Evolutionary conservation across 2,797 vertebrate genomes (phyloP).

Genomic region (Spheniscus humboldti): DNA sequence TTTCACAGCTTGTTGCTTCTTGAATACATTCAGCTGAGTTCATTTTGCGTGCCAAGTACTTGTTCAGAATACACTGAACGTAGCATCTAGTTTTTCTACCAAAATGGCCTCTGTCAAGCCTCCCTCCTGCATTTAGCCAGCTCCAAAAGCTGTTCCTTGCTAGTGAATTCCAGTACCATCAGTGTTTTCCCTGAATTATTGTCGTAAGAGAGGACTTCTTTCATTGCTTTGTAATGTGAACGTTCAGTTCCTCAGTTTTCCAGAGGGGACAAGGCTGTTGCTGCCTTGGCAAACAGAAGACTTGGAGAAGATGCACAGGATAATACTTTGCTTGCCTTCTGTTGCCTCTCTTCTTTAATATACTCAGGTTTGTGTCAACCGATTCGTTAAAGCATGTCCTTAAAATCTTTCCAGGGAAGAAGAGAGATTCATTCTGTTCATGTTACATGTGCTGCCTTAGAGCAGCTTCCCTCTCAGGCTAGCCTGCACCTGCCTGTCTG

Average conservation of each 20-base stretch:
- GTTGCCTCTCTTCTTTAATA: background rate
- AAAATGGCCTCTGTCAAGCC: conserved; percentile 24
- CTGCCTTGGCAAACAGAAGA: background rate
- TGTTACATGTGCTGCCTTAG: background rate
- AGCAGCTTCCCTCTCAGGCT: background rate
- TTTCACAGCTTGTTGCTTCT: conserved; percentile 54
- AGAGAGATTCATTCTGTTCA: background rate
- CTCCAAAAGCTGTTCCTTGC: conserved; percentile 32
- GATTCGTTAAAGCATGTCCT: background rate
- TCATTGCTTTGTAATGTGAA: background rate
- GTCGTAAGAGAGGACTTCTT: background rate
- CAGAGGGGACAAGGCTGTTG: background rate
- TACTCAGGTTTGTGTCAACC: background rate
- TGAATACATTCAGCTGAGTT: background rate
- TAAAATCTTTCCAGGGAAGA: background rate
- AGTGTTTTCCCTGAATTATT: conserved; percentile 14
- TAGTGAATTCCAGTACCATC: background rate
- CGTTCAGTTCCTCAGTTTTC: background rate
- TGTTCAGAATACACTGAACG: conserved; percentile 27
- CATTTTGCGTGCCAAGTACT: conserved; percentile 27
- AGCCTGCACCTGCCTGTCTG: conserved; percentile 29
- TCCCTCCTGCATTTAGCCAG: background rate
- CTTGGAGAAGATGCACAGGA: background rate
- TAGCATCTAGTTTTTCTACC: conserved; percentile 27
- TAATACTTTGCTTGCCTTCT: conserved; percentile 22